Conservation (phyloP, 2,113 vertebrate genomes). For the Echinops telfairi region DNA sequence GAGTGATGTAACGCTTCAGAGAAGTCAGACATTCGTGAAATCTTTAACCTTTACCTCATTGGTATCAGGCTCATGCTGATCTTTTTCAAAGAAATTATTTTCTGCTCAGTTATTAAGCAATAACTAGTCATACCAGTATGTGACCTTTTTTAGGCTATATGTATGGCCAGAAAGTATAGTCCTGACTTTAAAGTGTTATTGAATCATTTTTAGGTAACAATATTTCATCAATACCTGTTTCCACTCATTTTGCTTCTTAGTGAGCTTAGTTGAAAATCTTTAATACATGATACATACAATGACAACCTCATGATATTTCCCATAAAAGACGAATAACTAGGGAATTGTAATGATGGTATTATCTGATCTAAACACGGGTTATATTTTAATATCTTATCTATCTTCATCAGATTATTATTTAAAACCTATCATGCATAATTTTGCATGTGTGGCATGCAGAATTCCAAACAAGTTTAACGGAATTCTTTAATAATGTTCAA, state of each 20-base stretch:
- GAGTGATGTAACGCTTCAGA: no score
- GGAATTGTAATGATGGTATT: neutral
- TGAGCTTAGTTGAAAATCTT: neutral
- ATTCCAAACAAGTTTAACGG: constrained; percentile 1
- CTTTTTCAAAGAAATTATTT: no score
- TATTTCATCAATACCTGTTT: neutral
- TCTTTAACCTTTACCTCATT: no score
- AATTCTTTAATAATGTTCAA: constrained; percentile 6
- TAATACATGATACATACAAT: neutral
- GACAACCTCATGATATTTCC: neutral
- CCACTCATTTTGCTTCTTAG: neutral
- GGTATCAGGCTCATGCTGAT: no score
- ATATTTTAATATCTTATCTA: neutral
- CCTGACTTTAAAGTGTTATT: neutral
- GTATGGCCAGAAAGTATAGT: neutral
- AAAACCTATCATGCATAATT: constrained; percentile 4
- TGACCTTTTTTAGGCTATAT: neutral
- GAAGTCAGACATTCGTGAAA: no score
- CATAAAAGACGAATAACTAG: neutral
- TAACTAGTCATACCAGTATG: neutral
- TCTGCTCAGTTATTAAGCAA: neutral
- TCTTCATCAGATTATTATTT: constrained; percentile 32
- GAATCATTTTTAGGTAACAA: neutral
- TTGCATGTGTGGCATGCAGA: neutral
- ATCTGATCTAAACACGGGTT: neutral